phyloP scores from a whole-genome alignment of 1,140 invertebrate genomes.

The Rhizoglyphus robini region DNA sequence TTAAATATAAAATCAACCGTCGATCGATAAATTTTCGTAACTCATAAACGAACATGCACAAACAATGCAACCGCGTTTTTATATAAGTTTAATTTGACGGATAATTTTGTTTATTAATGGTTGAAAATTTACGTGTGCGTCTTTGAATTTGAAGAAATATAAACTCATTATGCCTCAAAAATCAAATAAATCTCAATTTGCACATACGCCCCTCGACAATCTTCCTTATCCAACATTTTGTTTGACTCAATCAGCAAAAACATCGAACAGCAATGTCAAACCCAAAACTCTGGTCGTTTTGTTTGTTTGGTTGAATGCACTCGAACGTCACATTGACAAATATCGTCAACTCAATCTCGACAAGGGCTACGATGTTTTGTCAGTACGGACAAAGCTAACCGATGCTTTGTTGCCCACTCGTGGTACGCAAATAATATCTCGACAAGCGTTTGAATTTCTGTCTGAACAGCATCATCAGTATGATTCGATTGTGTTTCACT shows the following conservation, averaged over 20 bases:
- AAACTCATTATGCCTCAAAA: too few relatives aligned
- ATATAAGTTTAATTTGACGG: too few relatives aligned
- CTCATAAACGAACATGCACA: too few relatives aligned
- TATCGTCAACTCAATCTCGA: conserved; percentile 64
- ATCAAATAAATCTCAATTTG: too few relatives aligned
- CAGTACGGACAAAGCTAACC: conserved; percentile 60
- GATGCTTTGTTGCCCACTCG: conserved; percentile 34
- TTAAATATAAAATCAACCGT: too few relatives aligned
- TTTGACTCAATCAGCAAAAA: neutral
- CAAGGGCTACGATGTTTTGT: conserved; percentile 70
- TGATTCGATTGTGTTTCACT: neutral
- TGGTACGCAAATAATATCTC: neutral
- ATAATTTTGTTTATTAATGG: too few relatives aligned
- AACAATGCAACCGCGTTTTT: too few relatives aligned
- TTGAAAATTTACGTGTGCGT: too few relatives aligned
- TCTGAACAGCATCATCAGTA: neutral
- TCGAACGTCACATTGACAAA: conserved; percentile 66
- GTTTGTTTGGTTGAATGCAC: conserved; percentile 66
- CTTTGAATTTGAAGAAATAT: too few relatives aligned
- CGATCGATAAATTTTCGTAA: too few relatives aligned
- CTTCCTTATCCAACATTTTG: neutral
- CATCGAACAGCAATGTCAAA: neutral
- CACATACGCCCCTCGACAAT: neutral
- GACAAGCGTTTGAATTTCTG: neutral
- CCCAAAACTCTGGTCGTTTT: conserved; percentile 44